Conservation (phyloP, 2,888 invertebrate genomes). For the Phrixothrix hirtus region DNA sequence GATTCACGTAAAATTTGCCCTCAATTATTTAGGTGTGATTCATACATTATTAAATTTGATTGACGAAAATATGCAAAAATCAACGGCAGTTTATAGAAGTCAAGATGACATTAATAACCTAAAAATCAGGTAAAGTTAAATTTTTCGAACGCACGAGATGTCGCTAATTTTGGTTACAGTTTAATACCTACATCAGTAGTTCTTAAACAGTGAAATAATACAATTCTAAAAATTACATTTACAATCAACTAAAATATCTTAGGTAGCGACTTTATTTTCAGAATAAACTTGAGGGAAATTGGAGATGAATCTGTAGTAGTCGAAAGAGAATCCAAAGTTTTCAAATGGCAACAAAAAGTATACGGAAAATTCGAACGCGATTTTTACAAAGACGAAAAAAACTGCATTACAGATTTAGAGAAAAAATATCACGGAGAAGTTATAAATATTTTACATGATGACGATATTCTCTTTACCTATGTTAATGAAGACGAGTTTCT, state of each 20-base stretch:
- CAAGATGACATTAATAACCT: slow-evolving; percentile 59
- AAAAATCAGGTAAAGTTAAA: slow-evolving; percentile 58
- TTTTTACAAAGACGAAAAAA: slow-evolving; percentile 63
- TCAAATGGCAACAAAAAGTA: slow-evolving; percentile 75
- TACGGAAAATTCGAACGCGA: slow-evolving; percentile 66
- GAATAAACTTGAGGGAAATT: no score
- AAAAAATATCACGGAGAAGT: slow-evolving; percentile 60
- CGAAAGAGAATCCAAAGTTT: slow-evolving; percentile 48
- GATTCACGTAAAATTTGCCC: neutral
- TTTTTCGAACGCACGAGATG: no score
- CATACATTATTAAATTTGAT: neutral
- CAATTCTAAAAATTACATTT: no score
- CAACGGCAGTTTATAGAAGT: slow-evolving; percentile 59
- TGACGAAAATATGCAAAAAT: slow-evolving; percentile 35
- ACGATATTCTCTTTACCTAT: slow-evolving; percentile 62
- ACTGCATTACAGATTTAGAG: slow-evolving; percentile 67
- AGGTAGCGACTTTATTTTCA: no score
- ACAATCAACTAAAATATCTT: no score
- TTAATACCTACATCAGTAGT: no score
- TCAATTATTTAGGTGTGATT: no score
- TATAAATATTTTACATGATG: slow-evolving; percentile 42
- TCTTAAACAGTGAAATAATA: no score
- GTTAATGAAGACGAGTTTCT: slow-evolving; percentile 48
- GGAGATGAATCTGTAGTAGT: slow-evolving; percentile 18
- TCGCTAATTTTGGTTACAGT: no score